phyloP scores from a whole-genome alignment of 2,888 invertebrate species.

The Theretra japonica region DNA sequence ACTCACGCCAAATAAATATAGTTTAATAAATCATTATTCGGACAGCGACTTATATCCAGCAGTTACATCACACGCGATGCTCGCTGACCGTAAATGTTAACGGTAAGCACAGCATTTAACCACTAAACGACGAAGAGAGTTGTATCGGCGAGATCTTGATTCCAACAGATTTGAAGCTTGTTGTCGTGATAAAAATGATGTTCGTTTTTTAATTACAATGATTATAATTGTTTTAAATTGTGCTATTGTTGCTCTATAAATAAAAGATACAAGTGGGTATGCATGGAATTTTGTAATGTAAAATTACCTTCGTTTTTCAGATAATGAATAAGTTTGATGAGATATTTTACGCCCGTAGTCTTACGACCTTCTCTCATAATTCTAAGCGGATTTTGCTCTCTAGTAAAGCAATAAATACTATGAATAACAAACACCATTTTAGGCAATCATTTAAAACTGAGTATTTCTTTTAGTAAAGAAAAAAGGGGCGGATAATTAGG shows the following conservation, averaged over 20 bases:
- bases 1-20: background rate
- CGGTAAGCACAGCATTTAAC: constrained; percentile 43
- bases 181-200: background rate
- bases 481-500: no score
- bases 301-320: no score
- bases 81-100: constrained; percentile 60
- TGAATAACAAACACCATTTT: no score
- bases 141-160: background rate
- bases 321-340: no score
- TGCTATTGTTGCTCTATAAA: background rate
- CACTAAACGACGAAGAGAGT: constrained; percentile 15
- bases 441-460: no score
- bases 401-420: no score
- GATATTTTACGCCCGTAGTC: no score
- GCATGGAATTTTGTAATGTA: no score
- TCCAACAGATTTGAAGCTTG: background rate
- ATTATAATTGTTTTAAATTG: background rate
- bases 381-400: no score
- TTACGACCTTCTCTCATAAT: no score
- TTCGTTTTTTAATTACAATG: background rate
- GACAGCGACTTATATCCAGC: constrained; percentile 25
- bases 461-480: no score
- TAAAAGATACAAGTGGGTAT: background rate
- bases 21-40: constrained; percentile 2
- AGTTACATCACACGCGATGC: constrained; percentile 58